Evolutionary conservation across 2,113 vertebrate genomes (phyloP), one percentile per base, ranked within the genome.

Genomic region (Tachysurus vachellii): DNA sequence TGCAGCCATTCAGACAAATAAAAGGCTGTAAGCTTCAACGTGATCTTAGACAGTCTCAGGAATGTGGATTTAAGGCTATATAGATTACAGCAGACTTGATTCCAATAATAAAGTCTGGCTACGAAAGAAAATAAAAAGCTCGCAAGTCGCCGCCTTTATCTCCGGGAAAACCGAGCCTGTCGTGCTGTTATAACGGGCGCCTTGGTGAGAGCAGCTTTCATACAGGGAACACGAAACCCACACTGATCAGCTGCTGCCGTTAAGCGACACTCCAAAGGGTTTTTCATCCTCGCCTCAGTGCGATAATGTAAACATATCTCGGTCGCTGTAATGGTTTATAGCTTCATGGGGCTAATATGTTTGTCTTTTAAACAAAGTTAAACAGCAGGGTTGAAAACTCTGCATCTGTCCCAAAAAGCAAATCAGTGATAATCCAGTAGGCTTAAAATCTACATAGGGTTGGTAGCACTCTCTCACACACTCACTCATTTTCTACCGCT

Each of bases 11-110:
- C 21, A 54, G 19, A 56, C 44, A 76, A 73, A 76, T 42, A 23
- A 84, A 75, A 80, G 77, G 16, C 62, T 57, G 76, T 85, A 85
- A 64, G 75, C 19, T 16, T 80, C 61, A 77, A 76, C 53, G 28
- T 76, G 56, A 87, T 83, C 87, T 73, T 83, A 57, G 36, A 70
- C 44, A 12, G 28, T 53, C 76, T 71, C 42, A 19, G 81, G 83
- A 73, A 83, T 83, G 70, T 86, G 82, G 59, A 82, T 89, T 76
- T 62, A 89, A 87, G 85, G 68, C 75, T 68, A 47, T 86, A 88
- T 85, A 90, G 86, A 90, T 90, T 86, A 90, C 80, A 81, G 80
- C 71, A 31, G 82, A 44, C 88, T 83, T 59, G 44, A 80, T 85
- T 71, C 59, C 75, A 77, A 82, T 79, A 89, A 84, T 85, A 84